Conservation (phyloP, 2,113 vertebrate genomes). For the Python bivittatus region DNA sequence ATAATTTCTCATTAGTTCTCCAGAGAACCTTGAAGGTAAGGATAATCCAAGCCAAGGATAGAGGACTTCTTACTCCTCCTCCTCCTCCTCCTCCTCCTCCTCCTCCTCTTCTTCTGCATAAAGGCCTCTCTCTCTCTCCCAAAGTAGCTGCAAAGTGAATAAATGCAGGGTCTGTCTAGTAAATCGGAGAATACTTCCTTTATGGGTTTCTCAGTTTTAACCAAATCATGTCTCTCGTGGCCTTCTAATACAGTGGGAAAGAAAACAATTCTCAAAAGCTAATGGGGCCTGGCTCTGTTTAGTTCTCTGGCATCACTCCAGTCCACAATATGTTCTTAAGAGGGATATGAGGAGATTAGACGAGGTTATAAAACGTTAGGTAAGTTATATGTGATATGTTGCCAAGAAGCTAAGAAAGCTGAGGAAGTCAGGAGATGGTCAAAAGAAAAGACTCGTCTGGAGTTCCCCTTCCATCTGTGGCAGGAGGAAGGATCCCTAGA, state of each 20-base stretch:
- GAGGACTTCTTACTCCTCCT: too few species aligned
- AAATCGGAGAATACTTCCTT: not conserved
- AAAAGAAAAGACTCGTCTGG: not conserved
- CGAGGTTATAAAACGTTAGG: not conserved
- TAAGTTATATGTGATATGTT: not conserved
- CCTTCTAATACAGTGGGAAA: not conserved
- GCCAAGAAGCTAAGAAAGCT: not conserved
- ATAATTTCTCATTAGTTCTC: slow-evolving; percentile 5
- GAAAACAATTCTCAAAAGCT: not conserved
- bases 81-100: too few species aligned
- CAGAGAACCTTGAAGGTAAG: not conserved
- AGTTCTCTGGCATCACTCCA: not conserved
- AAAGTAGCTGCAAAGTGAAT: not conserved
- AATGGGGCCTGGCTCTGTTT: too few species aligned
- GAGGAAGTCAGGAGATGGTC: not conserved
- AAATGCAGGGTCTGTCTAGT: not conserved
- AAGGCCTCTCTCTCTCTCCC: not conserved
- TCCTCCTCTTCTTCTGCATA: too few species aligned
- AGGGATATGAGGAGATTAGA: not conserved
- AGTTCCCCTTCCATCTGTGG: not conserved
- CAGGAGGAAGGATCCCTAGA: not conserved
- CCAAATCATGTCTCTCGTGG: not conserved
- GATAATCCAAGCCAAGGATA: not conserved
- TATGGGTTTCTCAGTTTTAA: not conserved
- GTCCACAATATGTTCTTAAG: not conserved